Evolutionary conservation across 2,797 vertebrate species (phyloP).

Genomic region (Sebastes steindachneri): DNA sequence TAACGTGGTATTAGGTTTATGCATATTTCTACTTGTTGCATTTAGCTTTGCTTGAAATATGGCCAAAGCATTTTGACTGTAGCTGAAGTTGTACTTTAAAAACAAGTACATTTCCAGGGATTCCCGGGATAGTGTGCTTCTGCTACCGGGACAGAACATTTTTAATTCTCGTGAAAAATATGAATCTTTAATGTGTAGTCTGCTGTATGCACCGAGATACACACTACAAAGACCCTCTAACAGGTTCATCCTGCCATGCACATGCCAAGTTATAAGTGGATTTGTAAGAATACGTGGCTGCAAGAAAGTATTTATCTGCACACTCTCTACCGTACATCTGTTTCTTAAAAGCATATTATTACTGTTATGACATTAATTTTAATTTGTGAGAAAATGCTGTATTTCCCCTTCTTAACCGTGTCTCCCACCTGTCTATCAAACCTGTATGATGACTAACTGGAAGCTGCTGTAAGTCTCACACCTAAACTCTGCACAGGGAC

Average conservation of each 20-base stretch:
- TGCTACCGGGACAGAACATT: not conserved
- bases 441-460: not conserved
- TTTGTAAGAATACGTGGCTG: not conserved
- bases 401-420: not conserved
- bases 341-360: not conserved
- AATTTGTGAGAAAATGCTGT: not conserved
- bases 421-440: slow-evolving; percentile 4
- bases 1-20: no score
- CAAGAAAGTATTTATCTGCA: not conserved
- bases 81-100: not conserved
- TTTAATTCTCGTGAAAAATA: not conserved
- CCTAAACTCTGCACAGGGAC: not conserved
- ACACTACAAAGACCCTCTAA: not conserved
- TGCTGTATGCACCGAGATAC: not conserved
- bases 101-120: not conserved
- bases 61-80: not conserved
- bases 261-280: not conserved
- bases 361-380: not conserved
- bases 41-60: not conserved
- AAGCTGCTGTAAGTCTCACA: not conserved
- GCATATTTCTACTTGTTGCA: not conserved
- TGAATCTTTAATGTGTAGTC: not conserved
- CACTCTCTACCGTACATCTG: not conserved
- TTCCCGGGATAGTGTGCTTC: not conserved
- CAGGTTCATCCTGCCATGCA: not conserved